phyloP scores from a whole-genome alignment of 2,113 vertebrate species.

The Opisthocomus hoazin region DNA sequence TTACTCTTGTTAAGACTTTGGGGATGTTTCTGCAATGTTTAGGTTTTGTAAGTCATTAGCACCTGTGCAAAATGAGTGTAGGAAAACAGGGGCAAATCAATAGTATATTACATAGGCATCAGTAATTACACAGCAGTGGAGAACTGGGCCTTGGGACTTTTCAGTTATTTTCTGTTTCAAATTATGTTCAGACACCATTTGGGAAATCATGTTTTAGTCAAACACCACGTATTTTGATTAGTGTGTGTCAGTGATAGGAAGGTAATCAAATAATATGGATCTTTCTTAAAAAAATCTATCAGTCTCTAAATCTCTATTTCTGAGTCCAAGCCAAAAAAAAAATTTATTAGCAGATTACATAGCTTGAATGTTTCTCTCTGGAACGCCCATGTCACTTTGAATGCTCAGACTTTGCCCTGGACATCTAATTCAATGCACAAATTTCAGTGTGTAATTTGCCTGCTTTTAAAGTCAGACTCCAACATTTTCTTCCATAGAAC shows the following conservation, averaged over 20 bases:
- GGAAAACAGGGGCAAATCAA: constrained; percentile 18
- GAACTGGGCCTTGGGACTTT: constrained; percentile 7
- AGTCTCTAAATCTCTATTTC: background rate
- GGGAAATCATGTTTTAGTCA: constrained; percentile 42
- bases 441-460: background rate
- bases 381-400: background rate
- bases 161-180: constrained; percentile 36
- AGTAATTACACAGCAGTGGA: constrained; percentile 23
- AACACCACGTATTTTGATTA: background rate
- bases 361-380: background rate
- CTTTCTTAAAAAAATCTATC: background rate
- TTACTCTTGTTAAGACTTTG: background rate
- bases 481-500: background rate
- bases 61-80: background rate
- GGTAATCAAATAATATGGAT: constrained; percentile 18
- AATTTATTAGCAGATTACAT: background rate
- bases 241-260: background rate
- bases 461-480: background rate
- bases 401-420: background rate
- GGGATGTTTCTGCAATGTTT: background rate
- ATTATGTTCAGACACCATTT: constrained; percentile 12
- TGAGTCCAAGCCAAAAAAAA: background rate
- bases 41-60: constrained; percentile 1
- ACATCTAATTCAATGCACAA: background rate
- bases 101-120: constrained; percentile 10